phyloP scores from a whole-genome alignment of 2,888 invertebrate genomes.

The Nebria brevicollis region DNA sequence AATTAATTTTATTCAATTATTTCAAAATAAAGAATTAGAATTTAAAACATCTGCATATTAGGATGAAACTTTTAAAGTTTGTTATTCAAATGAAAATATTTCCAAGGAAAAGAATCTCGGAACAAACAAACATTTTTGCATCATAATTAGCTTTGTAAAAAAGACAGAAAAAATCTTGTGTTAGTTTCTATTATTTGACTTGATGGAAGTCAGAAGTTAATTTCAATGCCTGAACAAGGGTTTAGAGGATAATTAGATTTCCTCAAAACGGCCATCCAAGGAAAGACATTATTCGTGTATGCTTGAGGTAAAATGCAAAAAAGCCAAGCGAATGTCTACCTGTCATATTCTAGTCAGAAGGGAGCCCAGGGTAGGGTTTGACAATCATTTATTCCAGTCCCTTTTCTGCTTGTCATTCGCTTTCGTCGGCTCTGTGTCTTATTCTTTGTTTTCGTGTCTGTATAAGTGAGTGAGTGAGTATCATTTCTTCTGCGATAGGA shows the following conservation, averaged over 20 bases:
- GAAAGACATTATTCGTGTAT: neutral
- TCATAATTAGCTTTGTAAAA: neutral
- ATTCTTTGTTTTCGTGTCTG: neutral
- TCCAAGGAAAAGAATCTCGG: no score
- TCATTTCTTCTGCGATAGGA: neutral
- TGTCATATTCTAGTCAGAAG: constrained; percentile 7
- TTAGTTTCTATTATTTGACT: neutral
- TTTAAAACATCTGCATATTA: neutral
- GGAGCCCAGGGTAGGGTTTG: neutral
- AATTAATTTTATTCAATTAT: no score
- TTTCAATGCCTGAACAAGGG: neutral
- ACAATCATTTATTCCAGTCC: constrained; percentile 12
- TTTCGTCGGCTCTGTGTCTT: neutral
- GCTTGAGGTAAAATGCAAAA: neutral
- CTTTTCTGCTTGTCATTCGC: constrained; percentile 14
- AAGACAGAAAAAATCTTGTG: neutral
- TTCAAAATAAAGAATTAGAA: neutral
- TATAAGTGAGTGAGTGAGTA: neutral
- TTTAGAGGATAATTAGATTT: constrained; percentile 15
- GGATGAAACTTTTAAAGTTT: neutral
- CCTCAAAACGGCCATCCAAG: neutral
- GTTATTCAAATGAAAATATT: no score
- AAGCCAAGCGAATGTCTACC: constrained; percentile 10
- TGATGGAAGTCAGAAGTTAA: neutral
- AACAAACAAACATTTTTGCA: no score